Evolutionary conservation across 2,888 invertebrate species (phyloP).

Genomic region (Himalopsyche kuldschensis): DNA sequence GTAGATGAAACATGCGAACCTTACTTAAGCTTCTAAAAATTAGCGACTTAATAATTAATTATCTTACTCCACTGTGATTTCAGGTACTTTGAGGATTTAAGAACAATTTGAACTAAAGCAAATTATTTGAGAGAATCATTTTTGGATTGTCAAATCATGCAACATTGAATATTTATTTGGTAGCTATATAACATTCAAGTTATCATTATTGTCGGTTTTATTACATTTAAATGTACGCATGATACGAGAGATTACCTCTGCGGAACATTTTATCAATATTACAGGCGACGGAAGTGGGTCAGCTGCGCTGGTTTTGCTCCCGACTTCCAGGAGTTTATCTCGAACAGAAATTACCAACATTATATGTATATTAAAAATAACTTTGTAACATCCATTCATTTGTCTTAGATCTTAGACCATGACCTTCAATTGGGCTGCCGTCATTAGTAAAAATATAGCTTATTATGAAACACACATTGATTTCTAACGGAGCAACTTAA

Average conservation of each 20-base stretch:
- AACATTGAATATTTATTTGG: neutral
- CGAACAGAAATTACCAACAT: neutral
- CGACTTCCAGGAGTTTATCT: neutral
- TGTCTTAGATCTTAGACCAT: neutral
- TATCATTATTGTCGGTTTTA: neutral
- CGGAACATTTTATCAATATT: neutral
- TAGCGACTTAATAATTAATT: too few relatives aligned
- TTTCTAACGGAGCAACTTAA: too few relatives aligned
- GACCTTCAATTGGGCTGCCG: too few relatives aligned
- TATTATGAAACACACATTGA: too few relatives aligned
- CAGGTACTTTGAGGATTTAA: too few relatives aligned
- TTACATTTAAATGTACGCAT: neutral
- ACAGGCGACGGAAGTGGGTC: neutral
- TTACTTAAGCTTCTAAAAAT: too few relatives aligned
- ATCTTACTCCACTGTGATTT: too few relatives aligned
- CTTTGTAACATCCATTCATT: neutral
- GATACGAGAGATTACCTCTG: neutral
- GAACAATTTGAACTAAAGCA: too few relatives aligned
- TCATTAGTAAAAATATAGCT: too few relatives aligned
- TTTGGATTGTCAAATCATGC: too few relatives aligned
- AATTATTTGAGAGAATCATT: too few relatives aligned
- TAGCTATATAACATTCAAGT: neutral
- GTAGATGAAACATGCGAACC: too few relatives aligned
- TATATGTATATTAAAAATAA: neutral
- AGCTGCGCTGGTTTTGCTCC: neutral